Evolutionary conservation across 1,140 invertebrate species (phyloP).

Genomic region (Chironomus striatipennis): DNA sequence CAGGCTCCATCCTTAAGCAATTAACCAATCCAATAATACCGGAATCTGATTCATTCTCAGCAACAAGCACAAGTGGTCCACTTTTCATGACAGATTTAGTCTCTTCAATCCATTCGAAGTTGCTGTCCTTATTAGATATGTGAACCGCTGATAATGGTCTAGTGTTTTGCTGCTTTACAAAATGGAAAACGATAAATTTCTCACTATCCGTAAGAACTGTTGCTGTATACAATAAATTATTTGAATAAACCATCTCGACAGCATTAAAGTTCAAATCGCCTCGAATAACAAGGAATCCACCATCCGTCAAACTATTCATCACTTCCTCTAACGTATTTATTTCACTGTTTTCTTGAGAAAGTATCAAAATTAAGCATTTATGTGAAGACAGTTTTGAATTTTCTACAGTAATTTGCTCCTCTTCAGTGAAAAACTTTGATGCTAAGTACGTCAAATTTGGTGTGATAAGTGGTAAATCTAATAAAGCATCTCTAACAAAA

Average conservation of each 20-base stretch:
- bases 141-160: conserved; percentile 33
- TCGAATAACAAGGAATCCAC: conserved; percentile 44
- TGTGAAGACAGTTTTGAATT: conserved; percentile 50
- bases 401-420: conserved; percentile 47
- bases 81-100: conserved; percentile 48
- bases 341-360: conserved; percentile 40
- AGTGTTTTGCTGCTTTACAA: conserved; percentile 29
- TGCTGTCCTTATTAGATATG: conserved; percentile 29
- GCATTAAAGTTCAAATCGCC: conserved; percentile 33
- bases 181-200: conserved; percentile 36
- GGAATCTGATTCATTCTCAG: conserved; percentile 47
- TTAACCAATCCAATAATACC: conserved; percentile 72
- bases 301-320: conserved; percentile 34
- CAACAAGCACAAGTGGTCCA: conserved; percentile 44
- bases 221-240: conserved; percentile 29
- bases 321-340: conserved; percentile 32
- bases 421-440: conserved; percentile 43
- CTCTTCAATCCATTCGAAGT: conserved; percentile 45
- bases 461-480: conserved; percentile 49
- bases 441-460: conserved; percentile 41
- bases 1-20: conserved; percentile 62
- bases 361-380: conserved; percentile 48
- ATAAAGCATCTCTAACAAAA: conserved; percentile 47
- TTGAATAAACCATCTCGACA: conserved; percentile 28
- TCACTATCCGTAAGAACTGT: conserved; percentile 33